Evolutionary conservation across 2,113 vertebrate species (phyloP), one percentile per base, ranked within the genome.

Genomic region (Synchiropus splendidus): DNA sequence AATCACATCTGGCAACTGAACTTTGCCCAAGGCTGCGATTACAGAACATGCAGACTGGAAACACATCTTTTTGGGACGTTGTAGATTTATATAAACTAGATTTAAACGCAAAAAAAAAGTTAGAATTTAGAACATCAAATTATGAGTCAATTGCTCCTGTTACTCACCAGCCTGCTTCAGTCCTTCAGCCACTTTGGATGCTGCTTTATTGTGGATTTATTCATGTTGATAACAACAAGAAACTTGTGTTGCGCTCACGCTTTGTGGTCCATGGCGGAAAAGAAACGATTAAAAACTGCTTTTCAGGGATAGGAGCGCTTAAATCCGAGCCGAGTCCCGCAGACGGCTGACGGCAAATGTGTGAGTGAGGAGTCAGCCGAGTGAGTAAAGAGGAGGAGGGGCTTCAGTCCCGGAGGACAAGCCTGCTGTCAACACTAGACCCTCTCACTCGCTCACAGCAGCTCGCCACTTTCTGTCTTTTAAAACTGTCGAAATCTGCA

Each of bases 311-410:
- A 36, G 39, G 16, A 33, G 39, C 42, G 3, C 1, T 9, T 11
- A 52, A 12, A 54, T 45, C 33, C 51, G 21, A 35, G 9, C 13
- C 10, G 58, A 67, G 59, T 46, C 63, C 44, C 51, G 57, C 33
- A 12, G 21, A 31, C 50, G 41, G 48, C 58, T 41, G 69, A 57
- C 15, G 36, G 63, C 45, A 52, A 74, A 52, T 10, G 62, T 51
- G 59, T 53, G 45, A 77, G 51, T 63, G 72, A 41, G 31, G 65
- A 45, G 43, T 18, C 12, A 9, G 31, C 30, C 18, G 76, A 62
- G 57, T 41, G 66, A 53, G 79, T 82, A 78, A 81, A 83, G 84
- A 81, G 81, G 84, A 81, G 81, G 80, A 81, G 81, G 79, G 6
- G 62, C 71, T 74, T 57, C 36, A 1, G 16, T 72, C 73, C 73